Percentiles rank a stretch among this genome's conserved stretches.
Conservation (phyloP, 2,113 vertebrate genomes). For the Cololabis saira region DNA sequence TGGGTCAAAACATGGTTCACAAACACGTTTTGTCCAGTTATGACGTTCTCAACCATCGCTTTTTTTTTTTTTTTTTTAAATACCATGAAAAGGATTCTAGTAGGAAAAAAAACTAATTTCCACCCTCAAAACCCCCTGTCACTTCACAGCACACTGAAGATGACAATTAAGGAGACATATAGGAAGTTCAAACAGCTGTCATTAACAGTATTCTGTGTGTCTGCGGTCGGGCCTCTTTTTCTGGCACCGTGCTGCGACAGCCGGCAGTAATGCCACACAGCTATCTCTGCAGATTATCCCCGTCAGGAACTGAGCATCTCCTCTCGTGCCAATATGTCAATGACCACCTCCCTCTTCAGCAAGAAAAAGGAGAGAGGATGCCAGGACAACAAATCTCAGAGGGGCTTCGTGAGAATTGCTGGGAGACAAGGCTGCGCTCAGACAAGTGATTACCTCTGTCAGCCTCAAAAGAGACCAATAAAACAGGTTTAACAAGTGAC, state of each 20-base stretch:
- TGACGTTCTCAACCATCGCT: not conserved
- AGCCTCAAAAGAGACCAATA: constrained; percentile 24
- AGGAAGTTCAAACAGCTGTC: constrained; percentile 22
- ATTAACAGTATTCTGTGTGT: constrained; percentile 34
- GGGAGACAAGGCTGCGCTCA: constrained; percentile 11
- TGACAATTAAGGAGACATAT: not conserved
- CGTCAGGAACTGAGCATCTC: constrained; percentile 36
- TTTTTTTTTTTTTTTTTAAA: not conserved
- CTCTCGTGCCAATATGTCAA: constrained; percentile 42
- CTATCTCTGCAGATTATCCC: constrained; percentile 50
- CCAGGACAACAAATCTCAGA: constrained; percentile 44
- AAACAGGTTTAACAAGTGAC: constrained; percentile 20
- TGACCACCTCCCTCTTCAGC: constrained; percentile 36
- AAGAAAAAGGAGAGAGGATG: constrained; percentile 27
- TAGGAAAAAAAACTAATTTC: not conserved
- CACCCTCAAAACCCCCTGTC: not conserved
- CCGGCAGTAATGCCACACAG: constrained; percentile 47
- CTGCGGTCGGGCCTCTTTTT: constrained; percentile 25
- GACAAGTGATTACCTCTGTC: constrained; percentile 49
- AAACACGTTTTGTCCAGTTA: not conserved
- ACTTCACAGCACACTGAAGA: not conserved
- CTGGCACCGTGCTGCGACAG: constrained; percentile 45
- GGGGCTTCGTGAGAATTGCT: constrained; percentile 24
- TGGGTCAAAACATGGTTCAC: not conserved
- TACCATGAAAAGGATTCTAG: not conserved